Evolutionary conservation across 1,140 invertebrate genomes (phyloP).

Genomic region (Drosophila lini): DNA sequence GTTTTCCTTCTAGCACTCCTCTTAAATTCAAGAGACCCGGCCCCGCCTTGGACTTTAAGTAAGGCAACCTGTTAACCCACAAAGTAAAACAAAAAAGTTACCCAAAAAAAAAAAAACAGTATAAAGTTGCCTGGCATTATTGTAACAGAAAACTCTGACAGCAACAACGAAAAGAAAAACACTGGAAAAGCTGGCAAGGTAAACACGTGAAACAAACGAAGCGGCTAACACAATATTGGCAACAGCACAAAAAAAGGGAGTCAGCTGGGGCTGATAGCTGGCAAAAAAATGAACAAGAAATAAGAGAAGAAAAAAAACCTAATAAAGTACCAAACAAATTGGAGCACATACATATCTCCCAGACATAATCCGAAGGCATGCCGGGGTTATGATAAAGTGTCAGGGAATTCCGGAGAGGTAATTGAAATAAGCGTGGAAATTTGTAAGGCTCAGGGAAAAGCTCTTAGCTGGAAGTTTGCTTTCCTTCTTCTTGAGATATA

Average conservation of each 20-base stretch:
- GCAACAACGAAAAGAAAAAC: constrained; percentile 36
- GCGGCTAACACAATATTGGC: constrained; percentile 76
- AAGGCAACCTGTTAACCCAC: constrained; percentile 71
- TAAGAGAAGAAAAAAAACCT: constrained; percentile 33
- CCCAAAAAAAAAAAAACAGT: constrained; percentile 24
- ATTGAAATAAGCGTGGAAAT: constrained; percentile 80
- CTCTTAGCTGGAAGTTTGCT: constrained; percentile 47
- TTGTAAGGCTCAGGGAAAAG: constrained; percentile 68
- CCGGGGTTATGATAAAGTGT: constrained; percentile 74
- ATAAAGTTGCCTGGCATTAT: constrained; percentile 69
- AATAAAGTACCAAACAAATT: constrained; percentile 78
- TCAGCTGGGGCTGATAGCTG: constrained; percentile 49
- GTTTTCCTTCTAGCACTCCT: constrained; percentile 27
- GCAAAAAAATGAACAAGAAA: constrained; percentile 8
- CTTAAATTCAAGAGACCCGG: constrained; percentile 18
- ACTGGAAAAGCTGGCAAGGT: constrained; percentile 50
- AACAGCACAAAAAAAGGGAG: constrained; percentile 43
- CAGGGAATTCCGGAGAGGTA: constrained; percentile 66
- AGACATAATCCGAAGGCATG: constrained; percentile 62
- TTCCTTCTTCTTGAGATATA: constrained; percentile 27
- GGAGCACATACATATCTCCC: constrained; percentile 72
- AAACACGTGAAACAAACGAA: constrained; percentile 66
- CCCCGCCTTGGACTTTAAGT: constrained; percentile 13
- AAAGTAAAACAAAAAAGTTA: constrained; percentile 16
- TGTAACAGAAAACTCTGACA: constrained; percentile 74